Evolutionary conservation across 2,888 invertebrate genomes (phyloP).

Genomic region (Gari tellinella): DNA sequence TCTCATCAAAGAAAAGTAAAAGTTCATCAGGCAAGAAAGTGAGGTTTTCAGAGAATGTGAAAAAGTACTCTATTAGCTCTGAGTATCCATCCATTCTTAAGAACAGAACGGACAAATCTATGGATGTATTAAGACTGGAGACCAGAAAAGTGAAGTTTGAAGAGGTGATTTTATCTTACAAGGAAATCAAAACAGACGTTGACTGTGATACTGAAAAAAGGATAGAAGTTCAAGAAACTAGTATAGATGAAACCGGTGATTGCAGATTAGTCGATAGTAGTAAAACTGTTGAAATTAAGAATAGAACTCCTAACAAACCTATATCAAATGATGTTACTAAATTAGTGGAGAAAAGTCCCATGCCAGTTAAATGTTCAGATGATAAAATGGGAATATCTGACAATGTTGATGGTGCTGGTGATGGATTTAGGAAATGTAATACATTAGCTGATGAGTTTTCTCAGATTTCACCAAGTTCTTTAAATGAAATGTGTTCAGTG

Average conservation of each 20-base stretch:
- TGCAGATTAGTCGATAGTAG: no score
- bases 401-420: background rate
- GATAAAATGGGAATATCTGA: background rate
- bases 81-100: conserved; percentile 7
- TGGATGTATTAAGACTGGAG: no score
- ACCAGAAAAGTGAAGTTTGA: conserved; percentile 9
- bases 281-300: background rate
- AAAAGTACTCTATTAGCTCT: conserved; percentile 15
- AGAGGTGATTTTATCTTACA: conserved; percentile 2
- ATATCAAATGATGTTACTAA: background rate
- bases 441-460: conserved; percentile 64
- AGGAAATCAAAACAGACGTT: background rate
- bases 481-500: conserved; percentile 65
- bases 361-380: background rate
- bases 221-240: no score
- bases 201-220: background rate
- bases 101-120: conserved; percentile 9
- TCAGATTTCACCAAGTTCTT: conserved; percentile 64
- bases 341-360: no score
- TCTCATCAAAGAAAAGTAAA: conserved; percentile 53
- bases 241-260: no score
- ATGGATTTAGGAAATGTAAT: background rate
- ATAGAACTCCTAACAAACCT: background rate
- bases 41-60: conserved; percentile 46
- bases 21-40: conserved; percentile 50